Evolutionary conservation across 2,113 vertebrate genomes (phyloP).

Genomic region (Lichenostomus cassidix): DNA sequence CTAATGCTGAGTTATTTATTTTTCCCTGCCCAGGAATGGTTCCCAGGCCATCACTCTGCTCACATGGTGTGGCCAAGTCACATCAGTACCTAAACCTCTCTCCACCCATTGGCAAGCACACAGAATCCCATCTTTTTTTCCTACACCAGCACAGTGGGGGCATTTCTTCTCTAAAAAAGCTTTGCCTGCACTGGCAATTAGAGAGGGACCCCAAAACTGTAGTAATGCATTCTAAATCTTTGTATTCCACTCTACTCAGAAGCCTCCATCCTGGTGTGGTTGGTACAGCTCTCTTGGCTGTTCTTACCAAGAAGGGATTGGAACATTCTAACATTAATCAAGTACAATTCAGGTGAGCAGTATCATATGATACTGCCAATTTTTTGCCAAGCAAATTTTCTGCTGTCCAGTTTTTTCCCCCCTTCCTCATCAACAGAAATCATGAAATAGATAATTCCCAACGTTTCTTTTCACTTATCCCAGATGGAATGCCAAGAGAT

Average conservation of each 20-base stretch:
- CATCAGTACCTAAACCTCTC: not conserved
- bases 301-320: not conserved
- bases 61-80: not conserved
- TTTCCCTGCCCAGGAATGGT: not conserved
- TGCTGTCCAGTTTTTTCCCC: not conserved
- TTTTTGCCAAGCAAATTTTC: not conserved
- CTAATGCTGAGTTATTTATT: not conserved
- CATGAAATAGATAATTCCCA: not conserved
- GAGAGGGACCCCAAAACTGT: not conserved
- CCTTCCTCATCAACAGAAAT: not conserved
- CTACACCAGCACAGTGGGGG: not conserved
- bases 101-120: not conserved
- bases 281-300: not conserved
- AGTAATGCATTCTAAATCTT: not conserved
- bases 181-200: not conserved
- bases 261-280: too few species aligned
- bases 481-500: not conserved
- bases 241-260: not conserved
- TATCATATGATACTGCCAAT: not conserved
- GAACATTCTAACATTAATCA: not conserved
- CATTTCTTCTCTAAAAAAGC: not conserved
- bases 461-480: not conserved
- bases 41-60: not conserved
- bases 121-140: rapidly evolving
- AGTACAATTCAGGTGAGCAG: not conserved